Evolutionary conservation across 2,797 vertebrate genomes (phyloP).

Genomic region (Amniataba percoides): DNA sequence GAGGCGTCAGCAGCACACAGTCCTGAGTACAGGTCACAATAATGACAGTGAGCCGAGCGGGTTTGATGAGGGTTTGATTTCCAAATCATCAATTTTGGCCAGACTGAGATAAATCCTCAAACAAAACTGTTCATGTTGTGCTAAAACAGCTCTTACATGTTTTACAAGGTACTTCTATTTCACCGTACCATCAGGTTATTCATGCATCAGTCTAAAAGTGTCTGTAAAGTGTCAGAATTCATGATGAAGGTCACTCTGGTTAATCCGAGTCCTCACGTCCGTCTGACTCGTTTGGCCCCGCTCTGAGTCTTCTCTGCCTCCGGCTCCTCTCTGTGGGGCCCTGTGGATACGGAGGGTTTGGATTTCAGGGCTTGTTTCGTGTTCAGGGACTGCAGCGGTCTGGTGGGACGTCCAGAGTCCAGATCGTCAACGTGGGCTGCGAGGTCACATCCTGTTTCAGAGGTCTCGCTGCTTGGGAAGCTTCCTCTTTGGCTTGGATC

Average conservation of each 20-base stretch:
- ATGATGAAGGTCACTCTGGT: not conserved
- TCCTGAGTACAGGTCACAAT: not conserved
- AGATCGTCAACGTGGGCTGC: constrained; percentile 6
- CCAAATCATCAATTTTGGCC: too few species aligned
- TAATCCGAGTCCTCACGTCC: constrained; percentile 14
- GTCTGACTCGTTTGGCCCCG: constrained; percentile 30
- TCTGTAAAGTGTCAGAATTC: not conserved
- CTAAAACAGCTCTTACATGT: not conserved
- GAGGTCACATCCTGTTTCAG: constrained; percentile 48
- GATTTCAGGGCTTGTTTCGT: constrained; percentile 22
- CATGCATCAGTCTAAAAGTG: not conserved
- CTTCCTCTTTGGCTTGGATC: constrained; percentile 24
- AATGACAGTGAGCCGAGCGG: not conserved
- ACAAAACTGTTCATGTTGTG: not conserved
- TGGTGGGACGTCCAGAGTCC: constrained; percentile 10
- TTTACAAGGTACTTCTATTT: not conserved
- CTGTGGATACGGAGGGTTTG: constrained; percentile 3
- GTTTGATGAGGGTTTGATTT: too few species aligned
- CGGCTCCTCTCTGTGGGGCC: constrained; percentile 5
- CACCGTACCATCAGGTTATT: not conserved
- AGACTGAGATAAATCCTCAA: too few species aligned
- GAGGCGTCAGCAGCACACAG: not conserved
- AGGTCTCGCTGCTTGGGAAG: constrained; percentile 25
- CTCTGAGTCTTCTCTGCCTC: constrained; percentile 15
- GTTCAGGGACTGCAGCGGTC: constrained; percentile 10